Evolutionary conservation across 2,113 vertebrate genomes (phyloP), one percentile per base, ranked within the genome.

Genomic region (Tautogolabrus adspersus): DNA sequence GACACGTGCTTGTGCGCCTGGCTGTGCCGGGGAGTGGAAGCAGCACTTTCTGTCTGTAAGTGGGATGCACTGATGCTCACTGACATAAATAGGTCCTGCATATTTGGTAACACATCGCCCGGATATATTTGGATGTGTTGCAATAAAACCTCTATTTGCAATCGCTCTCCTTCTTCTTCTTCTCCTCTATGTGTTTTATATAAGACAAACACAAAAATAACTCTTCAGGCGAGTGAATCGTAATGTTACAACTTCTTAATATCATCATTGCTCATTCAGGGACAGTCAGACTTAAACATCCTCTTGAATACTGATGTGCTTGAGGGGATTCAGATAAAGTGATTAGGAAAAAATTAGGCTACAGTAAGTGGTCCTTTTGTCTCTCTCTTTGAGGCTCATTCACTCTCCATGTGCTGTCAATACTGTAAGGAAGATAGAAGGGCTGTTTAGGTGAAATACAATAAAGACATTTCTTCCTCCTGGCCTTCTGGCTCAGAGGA

Each of bases 41-140:
- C 89, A 67, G 71, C 81, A 67, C 72, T 84, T 81, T 89, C 51
- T 82, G 80, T 86, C 87, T 86, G 72, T 69, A 92, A 87, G 88
- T 89, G 88, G 85, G 84, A 90, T 90, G 90, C 81, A 61, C 91
- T 93, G 92, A 95, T 90, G 88, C 88, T 87, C 83, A 66, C 78
- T 93, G 94, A 94, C 93, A 94, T 91, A 94, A 94, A 93, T 93
- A 93, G 92, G 93, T 93, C 93, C 89, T 85, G 78, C 88, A 87
- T 88, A 91, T 94, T 92, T 93, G 87, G 91, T 88, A 93, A 91
- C 91, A 88, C 85, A 79, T 90, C 5, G 84, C 87, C 72, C 49
- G 72, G 89, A 88, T 95, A 91, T 93, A 93, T 93, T 90, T 93
- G 88, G 88, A 91, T 91, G 79, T 70, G 59, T 83, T 87, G 88